Conservation (phyloP, 1,140 invertebrate genomes). For the Anastatus disparis region DNA sequence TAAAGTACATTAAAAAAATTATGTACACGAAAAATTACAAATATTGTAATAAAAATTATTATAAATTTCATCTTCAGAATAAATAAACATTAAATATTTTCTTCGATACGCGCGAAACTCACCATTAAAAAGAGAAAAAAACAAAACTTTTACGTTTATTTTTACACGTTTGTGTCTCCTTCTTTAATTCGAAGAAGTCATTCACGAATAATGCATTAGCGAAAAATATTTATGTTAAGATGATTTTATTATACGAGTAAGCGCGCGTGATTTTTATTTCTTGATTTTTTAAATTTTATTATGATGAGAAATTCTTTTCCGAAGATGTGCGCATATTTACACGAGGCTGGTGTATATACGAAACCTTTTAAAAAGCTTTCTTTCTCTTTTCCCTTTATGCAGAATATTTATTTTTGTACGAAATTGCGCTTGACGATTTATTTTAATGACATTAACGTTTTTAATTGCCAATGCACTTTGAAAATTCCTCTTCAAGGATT, state of each 20-base stretch:
- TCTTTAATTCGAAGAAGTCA: constrained; percentile 14
- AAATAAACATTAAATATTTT: no score
- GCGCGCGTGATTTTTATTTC: background rate
- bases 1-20: no score
- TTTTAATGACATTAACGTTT: constrained; percentile 1
- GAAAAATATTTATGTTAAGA: constrained; percentile 19
- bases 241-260: constrained; percentile 12
- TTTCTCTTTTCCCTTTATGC: background rate
- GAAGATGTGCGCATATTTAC: background rate
- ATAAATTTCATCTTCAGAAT: no score
- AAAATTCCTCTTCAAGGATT: background rate
- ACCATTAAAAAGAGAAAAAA: constrained; percentile 18
- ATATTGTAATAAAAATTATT: no score
- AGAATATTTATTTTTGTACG: no score
- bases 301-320: constrained; percentile 8
- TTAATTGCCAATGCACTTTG: constrained; percentile 7
- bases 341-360: no score
- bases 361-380: constrained; percentile 1
- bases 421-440: background rate
- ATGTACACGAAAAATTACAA: no score
- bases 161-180: background rate
- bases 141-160: constrained; percentile 5
- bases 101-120: no score
- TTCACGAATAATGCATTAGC: constrained; percentile 9
- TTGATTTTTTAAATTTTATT: constrained; percentile 8